phyloP scores from a whole-genome alignment of 2,888 invertebrate species.

The Volucella bombylans region DNA sequence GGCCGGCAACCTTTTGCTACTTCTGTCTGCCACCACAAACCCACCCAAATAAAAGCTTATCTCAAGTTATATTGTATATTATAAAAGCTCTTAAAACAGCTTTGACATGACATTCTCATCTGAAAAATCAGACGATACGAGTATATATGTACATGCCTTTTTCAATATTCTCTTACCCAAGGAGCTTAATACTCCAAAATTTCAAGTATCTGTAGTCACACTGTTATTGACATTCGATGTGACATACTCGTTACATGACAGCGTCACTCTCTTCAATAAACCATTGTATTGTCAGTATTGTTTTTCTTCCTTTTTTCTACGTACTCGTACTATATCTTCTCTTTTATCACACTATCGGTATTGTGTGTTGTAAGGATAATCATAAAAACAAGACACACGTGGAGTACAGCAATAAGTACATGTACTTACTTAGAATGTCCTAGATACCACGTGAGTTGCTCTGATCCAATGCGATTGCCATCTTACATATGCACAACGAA shows the following conservation, averaged over 20 bases:
- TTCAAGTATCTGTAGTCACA: conserved; percentile 49
- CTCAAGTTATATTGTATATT: neutral
- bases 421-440: conserved; percentile 52
- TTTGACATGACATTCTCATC: neutral
- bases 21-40: neutral
- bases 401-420: conserved; percentile 28
- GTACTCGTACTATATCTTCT: conserved; percentile 9
- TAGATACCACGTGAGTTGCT: conserved; percentile 47
- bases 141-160: conserved; percentile 16
- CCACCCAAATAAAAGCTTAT: neutral
- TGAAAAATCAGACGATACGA: neutral
- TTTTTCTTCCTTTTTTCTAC: conserved; percentile 29
- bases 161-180: conserved; percentile 24
- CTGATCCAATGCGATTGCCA: conserved; percentile 53
- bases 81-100: conserved; percentile 21
- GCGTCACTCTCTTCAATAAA: conserved; percentile 54
- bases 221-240: conserved; percentile 73
- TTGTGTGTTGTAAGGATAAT: conserved; percentile 43
- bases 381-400: neutral
- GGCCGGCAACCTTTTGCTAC: neutral
- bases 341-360: conserved; percentile 15
- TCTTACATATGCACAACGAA: conserved; percentile 13
- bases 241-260: conserved; percentile 23
- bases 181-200: conserved; percentile 40
- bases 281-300: conserved; percentile 60